A percentile compares a stretch with the other conserved stretches of the same genome.
Conservation (phyloP, 2,797 vertebrate genomes). For the Podargus strigoides region DNA sequence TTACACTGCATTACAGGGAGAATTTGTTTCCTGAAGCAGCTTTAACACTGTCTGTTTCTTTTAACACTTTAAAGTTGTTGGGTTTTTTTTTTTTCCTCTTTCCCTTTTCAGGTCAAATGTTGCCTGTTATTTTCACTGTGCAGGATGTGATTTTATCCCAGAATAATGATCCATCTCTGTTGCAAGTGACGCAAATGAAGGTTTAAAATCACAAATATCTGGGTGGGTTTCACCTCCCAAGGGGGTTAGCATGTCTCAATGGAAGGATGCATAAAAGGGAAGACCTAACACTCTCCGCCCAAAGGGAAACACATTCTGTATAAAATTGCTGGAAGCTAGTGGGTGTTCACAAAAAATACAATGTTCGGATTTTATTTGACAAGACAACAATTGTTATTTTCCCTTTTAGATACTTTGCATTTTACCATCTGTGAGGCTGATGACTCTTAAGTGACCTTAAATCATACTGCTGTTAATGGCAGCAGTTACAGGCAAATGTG, state of each 20-base stretch:
- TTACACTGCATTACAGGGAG: conserved; percentile 66
- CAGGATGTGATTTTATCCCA: conserved; percentile 85
- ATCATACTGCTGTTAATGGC: conserved; percentile 52
- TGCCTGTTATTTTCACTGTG: conserved; percentile 84
- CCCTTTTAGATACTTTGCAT: conserved; percentile 64
- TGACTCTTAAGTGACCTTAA: conserved; percentile 76
- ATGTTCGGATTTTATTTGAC: conserved; percentile 74
- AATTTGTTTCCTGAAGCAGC: conserved; percentile 72
- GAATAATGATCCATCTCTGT: conserved; percentile 77
- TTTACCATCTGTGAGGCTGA: conserved; percentile 69
- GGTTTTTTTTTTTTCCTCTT: not conserved
- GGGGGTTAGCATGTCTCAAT: conserved; percentile 70
- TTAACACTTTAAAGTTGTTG: conserved; percentile 46
- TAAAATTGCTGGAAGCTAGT: conserved; percentile 80
- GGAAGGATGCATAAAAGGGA: conserved; percentile 77
- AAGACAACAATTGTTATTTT: conserved; percentile 76
- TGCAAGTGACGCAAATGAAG: conserved; percentile 85
- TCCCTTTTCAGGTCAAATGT: conserved; percentile 69
- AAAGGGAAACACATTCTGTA: conserved; percentile 72
- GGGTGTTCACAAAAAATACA: conserved; percentile 76
- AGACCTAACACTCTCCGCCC: conserved; percentile 73
- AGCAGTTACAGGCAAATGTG: conserved; percentile 49
- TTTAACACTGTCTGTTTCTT: conserved; percentile 57
- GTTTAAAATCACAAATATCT: conserved; percentile 78
- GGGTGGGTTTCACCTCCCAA: conserved; percentile 78